Evolutionary conservation across 2,888 invertebrate genomes (phyloP), one percentile per base, ranked within the genome.

Genomic region (Acrocera orbiculus): DNA sequence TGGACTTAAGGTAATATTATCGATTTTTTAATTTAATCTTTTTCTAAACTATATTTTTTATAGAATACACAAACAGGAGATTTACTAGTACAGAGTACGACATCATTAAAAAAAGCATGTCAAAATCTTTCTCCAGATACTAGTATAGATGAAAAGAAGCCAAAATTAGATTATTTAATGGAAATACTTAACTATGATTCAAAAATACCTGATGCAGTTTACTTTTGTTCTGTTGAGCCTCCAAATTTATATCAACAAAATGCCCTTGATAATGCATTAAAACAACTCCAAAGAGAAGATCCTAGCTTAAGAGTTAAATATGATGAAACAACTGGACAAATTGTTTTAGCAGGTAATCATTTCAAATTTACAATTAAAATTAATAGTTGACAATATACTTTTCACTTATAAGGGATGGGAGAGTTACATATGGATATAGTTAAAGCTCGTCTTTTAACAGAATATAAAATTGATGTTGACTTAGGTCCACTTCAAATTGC

Each of bases 361-460:
- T 37, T 27, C 4, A 14, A 20, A 16, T 24, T 10, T 16, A 19
- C 8, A 8, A 19, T 8, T 19, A 6, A 5, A 7, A 25, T 11
- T 14, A 16, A n/a, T 6, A 13, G 13, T 20, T 25, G 22, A 4
- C 8, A 5, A 8, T 26, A 8, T 17, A 33, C 15, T 28, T 17
- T n/a, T 27, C 10, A 25, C 16, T n/a, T 54, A 43, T 36, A 50
- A 71, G 89, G 95, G 10, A 96, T 96, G 96, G 98, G 98, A 2
- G 95, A 98, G 58, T 67, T 98, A 2, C 98, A 99, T 54, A 65
- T 98, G 39, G 95, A 98, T 43, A 78, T 95, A 38, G 79, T 95
- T 24, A 81, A 78, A 51, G 87, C 93, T 44, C 69, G 96, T 14
- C 76, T 98, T 31, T 56, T 71, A 27, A 73, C 74, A 34, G 92